Conservation (phyloP, 2,888 invertebrate genomes). For the Lasioglossum malachurum region DNA sequence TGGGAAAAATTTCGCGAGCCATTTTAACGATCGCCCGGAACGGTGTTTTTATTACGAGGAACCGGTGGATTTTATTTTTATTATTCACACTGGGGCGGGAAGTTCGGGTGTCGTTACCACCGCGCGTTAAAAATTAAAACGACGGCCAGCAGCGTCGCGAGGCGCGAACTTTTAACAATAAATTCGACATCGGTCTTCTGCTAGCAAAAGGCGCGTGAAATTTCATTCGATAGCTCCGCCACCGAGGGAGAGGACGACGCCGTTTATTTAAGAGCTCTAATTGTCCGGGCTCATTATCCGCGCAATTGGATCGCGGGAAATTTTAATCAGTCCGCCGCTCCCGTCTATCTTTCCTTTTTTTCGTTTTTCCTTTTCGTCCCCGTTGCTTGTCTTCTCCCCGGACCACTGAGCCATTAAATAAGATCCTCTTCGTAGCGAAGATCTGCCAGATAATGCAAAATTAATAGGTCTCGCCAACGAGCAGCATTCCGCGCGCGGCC, state of each 20-base stretch:
- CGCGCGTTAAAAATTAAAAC: constrained; percentile 10
- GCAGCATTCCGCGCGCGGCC: constrained; percentile 18
- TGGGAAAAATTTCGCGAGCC: neutral
- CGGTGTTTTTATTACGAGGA: neutral
- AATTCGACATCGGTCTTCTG: constrained; percentile 3
- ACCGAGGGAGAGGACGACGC: neutral
- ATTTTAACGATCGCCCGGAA: neutral
- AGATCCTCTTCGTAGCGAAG: constrained; percentile 8
- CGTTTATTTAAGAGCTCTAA: constrained; percentile 49
- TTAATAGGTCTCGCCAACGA: constrained; percentile 28
- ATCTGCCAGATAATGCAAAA: constrained; percentile 31
- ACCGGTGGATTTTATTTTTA: constrained; percentile 16
- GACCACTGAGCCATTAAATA: constrained; percentile 23
- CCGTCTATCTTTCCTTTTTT: neutral
- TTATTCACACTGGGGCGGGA: constrained; percentile 1
- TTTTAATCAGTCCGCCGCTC: constrained; percentile 31
- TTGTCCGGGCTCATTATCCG: constrained; percentile 51
- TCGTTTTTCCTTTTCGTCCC: neutral
- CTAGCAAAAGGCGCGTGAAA: constrained; percentile 20
- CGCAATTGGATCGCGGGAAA: constrained; percentile 45
- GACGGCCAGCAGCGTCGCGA: neutral
- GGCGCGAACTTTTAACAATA: constrained; percentile 24
- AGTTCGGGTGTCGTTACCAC: neutral
- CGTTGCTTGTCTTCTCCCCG: neutral
- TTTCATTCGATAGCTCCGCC: constrained; percentile 26